These are phyloP conservation scores for Agrilus planipennis DNA, from an alignment of 1,140 invertebrate genomes.

Conservation along the genomic window DNA sequence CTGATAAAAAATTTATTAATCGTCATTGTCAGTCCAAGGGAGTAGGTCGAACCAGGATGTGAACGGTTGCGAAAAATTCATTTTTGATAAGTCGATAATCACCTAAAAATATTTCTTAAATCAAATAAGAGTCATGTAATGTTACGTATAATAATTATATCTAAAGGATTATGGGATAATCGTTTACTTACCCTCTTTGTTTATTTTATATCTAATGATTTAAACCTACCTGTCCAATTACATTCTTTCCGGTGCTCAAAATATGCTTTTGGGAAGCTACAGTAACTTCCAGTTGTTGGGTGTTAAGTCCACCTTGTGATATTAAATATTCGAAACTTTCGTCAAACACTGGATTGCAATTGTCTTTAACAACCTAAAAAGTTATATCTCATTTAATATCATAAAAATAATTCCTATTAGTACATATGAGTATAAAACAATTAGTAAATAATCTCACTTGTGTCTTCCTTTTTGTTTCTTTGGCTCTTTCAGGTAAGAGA, in stretches of 20 bases:
- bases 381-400: constrained; percentile 5
- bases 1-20: neutral
- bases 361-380: constrained; percentile 65
- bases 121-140: constrained; percentile 2
- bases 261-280: constrained; percentile 75
- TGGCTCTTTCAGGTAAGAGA: constrained; percentile 73
- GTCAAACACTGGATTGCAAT: constrained; percentile 83
- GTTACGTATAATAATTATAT: constrained; percentile 3
- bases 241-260: constrained; percentile 59
- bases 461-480: constrained; percentile 85
- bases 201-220: neutral
- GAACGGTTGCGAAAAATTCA: constrained; percentile 50
- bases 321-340: constrained; percentile 80
- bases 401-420: neutral
- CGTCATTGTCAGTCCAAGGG: constrained; percentile 36
- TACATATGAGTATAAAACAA: neutral
- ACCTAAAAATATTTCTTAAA: constrained; percentile 34
- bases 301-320: constrained; percentile 60
- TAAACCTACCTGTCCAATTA: constrained; percentile 60
- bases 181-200: neutral
- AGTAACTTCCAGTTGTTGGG: constrained; percentile 62
- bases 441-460: constrained; percentile 37
- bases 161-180: neutral
- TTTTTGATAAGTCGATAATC: constrained; percentile 49
- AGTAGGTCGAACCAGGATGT: constrained; percentile 61